Conservation (phyloP, 2,888 invertebrate genomes). For the Tinea trinotella region DNA sequence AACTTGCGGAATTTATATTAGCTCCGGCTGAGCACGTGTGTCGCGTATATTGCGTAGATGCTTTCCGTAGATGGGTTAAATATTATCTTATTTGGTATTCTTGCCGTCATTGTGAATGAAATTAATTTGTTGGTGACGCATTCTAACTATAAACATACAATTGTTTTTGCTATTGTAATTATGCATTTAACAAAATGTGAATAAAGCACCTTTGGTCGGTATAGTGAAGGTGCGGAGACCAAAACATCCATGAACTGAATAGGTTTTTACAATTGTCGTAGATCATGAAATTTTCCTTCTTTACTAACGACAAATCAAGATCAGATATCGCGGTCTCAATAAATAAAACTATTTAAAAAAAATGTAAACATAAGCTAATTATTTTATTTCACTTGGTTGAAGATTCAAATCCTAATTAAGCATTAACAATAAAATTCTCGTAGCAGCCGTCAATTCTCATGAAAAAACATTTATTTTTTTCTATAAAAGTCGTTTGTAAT, state of each 20-base stretch:
- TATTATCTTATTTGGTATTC: constrained; percentile 3
- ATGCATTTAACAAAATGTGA: too few relatives aligned
- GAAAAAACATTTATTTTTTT: background rate
- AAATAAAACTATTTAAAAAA: too few relatives aligned
- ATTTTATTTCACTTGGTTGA: too few relatives aligned
- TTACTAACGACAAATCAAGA: too few relatives aligned
- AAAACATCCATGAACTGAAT: too few relatives aligned
- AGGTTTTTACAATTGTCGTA: too few relatives aligned
- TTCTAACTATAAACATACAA: background rate
- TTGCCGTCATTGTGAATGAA: background rate
- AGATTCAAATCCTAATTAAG: background rate
- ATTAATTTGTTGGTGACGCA: constrained; percentile 7
- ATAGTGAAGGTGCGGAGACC: too few relatives aligned
- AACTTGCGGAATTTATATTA: constrained; percentile 58
- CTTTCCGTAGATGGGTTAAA: constrained; percentile 23
- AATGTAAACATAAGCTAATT: too few relatives aligned
- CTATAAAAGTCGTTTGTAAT: constrained; percentile 7
- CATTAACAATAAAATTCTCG: background rate
- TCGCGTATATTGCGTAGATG: constrained; percentile 30
- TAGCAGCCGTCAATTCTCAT: background rate
- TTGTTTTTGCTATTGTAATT: background rate
- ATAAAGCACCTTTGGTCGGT: too few relatives aligned
- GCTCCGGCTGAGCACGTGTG: constrained; percentile 47
- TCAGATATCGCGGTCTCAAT: too few relatives aligned
- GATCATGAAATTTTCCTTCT: too few relatives aligned